phyloP scores from a whole-genome alignment of 2,888 invertebrate species.

The Melipona beecheii region DNA sequence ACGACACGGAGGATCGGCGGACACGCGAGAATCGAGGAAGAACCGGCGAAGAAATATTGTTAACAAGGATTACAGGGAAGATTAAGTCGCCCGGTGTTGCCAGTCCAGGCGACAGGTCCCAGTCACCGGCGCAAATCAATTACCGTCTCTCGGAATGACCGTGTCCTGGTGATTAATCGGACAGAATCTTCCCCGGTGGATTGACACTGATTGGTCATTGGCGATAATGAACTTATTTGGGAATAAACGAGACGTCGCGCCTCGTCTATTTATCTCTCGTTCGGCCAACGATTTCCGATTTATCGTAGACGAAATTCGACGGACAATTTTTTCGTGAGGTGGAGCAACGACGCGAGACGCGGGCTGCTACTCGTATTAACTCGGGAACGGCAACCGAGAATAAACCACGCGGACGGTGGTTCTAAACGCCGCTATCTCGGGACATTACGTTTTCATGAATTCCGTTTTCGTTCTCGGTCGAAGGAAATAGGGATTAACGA shows the following conservation, averaged over 20 bases:
- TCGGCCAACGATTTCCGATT: slow-evolving; percentile 12
- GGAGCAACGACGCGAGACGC: slow-evolving; percentile 9
- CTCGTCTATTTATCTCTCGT: no score
- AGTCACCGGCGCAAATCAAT: slow-evolving; percentile 60
- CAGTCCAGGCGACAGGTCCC: slow-evolving; percentile 41
- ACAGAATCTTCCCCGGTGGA: slow-evolving; percentile 31
- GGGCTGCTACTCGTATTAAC: slow-evolving; percentile 45
- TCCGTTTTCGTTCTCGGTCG: slow-evolving; percentile 31
- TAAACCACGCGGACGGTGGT: neutral
- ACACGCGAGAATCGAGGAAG: neutral
- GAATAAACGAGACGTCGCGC: slow-evolving; percentile 35
- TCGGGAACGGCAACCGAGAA: neutral
- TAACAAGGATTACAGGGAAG: slow-evolving; percentile 41
- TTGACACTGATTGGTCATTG: slow-evolving; percentile 57
- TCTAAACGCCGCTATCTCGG: slow-evolving; percentile 47
- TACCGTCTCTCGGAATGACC: slow-evolving; percentile 38
- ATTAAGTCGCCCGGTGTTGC: slow-evolving; percentile 34
- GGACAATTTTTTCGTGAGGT: slow-evolving; percentile 28
- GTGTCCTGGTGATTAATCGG: slow-evolving; percentile 56
- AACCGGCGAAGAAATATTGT: neutral
- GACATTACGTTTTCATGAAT: slow-evolving; percentile 53
- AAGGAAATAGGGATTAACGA: slow-evolving; percentile 51
- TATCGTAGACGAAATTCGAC: slow-evolving; percentile 21
- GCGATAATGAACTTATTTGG: slow-evolving; percentile 57
- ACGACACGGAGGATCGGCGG: no score